phyloP scores from a whole-genome alignment of 2,888 invertebrate genomes.

The Electrophaes corylata region DNA sequence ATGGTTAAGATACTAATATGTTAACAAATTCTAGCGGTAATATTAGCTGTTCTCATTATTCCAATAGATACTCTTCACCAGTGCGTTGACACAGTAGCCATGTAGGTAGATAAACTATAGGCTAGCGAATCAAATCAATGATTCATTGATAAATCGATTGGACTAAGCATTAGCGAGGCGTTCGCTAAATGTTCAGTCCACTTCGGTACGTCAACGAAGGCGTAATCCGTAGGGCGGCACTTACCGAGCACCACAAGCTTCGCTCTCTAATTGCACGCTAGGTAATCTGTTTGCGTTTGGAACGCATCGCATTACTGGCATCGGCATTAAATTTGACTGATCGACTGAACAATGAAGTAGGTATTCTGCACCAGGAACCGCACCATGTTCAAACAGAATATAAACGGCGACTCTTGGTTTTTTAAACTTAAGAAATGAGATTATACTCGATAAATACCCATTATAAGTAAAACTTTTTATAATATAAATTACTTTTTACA shows the following conservation, averaged over 20 bases:
- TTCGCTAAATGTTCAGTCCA: constrained; percentile 69
- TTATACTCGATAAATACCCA: too few relatives aligned
- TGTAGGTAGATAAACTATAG: constrained; percentile 13
- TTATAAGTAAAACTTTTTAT: too few relatives aligned
- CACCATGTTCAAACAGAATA: neutral
- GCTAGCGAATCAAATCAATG: constrained; percentile 53
- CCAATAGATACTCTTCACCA: constrained; percentile 7
- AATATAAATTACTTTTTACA: too few relatives aligned
- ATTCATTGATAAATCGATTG: constrained; percentile 68
- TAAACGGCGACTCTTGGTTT: neutral
- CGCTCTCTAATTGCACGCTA: constrained; percentile 75
- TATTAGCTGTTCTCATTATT: constrained; percentile 1
- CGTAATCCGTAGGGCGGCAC: constrained; percentile 80
- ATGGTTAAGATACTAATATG: neutral
- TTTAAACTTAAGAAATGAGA: neutral
- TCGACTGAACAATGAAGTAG: constrained; percentile 21
- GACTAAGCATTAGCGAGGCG: constrained; percentile 72
- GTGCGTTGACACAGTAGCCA: constrained; percentile 13
- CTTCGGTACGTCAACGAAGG: constrained; percentile 69
- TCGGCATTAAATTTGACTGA: constrained; percentile 42
- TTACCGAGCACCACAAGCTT: constrained; percentile 76
- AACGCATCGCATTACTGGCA: constrained; percentile 65
- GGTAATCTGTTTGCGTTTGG: constrained; percentile 77
- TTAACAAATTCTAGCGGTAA: neutral
- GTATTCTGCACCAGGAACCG: neutral